Percentiles rank a stretch among this genome's conserved stretches.
Evolutionary conservation across 2,797 vertebrate species (phyloP).

Genomic region (Bovichtus diacanthus): DNA sequence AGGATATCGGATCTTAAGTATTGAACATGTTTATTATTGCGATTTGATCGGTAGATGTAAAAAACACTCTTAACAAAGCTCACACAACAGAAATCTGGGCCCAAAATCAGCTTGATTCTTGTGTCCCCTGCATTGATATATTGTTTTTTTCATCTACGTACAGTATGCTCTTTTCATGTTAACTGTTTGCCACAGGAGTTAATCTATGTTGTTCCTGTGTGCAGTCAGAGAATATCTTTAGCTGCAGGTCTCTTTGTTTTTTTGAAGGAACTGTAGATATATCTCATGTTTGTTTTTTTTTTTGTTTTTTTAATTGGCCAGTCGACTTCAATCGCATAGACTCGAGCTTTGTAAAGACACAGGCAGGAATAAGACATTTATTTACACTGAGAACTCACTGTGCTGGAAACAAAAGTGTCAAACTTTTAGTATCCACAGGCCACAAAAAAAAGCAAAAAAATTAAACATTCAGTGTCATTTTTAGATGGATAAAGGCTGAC

Average conservation of each 20-base stretch:
- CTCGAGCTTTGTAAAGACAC: constrained; percentile 1
- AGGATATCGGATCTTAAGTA: too few relatives aligned
- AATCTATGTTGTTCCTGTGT: constrained; percentile 1
- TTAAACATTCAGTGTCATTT: neutral
- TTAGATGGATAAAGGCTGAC: neutral
- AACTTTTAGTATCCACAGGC: neutral
- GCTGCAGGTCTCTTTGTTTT: constrained; percentile 15
- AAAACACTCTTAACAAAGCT: too few relatives aligned
- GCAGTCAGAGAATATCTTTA: neutral
- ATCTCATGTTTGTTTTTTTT: neutral
- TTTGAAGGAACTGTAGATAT: neutral
- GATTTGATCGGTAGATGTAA: too few relatives aligned
- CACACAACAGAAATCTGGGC: too few relatives aligned
- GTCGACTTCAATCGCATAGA: constrained; percentile 8
- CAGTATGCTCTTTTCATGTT: constrained; percentile 2
- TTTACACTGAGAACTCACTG: neutral
- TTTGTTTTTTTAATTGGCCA: neutral
- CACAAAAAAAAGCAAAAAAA: constrained; percentile 15
- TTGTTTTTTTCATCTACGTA: neutral
- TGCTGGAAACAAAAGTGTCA: neutral
- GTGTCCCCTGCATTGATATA: too few relatives aligned
- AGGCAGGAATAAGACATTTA: neutral
- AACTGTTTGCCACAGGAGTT: constrained; percentile 2
- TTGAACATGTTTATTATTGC: too few relatives aligned
- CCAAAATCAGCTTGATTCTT: too few relatives aligned